A percentile compares a stretch with the other conserved stretches of the same genome.
phyloP scores from a whole-genome alignment of 2,888 invertebrate species.

The Stomorhina lunata region DNA sequence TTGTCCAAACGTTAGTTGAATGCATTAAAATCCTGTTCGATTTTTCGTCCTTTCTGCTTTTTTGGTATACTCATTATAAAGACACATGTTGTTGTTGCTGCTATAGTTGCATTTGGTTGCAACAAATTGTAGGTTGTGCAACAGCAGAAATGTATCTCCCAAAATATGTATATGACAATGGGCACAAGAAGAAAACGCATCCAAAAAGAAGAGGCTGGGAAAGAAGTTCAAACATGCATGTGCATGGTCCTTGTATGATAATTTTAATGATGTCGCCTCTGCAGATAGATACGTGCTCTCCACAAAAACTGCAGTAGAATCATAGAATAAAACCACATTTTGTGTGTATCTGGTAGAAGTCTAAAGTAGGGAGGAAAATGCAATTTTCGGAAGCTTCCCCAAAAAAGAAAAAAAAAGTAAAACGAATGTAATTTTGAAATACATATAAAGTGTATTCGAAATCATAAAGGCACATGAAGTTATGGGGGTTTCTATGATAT shows the following conservation, averaged over 20 bases:
- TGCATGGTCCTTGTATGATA: background rate
- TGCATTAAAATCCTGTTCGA: background rate
- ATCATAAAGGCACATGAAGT: background rate
- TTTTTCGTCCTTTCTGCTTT: background rate
- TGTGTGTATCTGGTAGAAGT: constrained; percentile 58
- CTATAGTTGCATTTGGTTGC: background rate
- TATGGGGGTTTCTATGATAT: constrained; percentile 8
- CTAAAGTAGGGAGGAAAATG: background rate
- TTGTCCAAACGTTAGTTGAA: background rate
- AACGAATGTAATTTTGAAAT: constrained; percentile 2
- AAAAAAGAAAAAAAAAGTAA: background rate
- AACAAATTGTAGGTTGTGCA: background rate
- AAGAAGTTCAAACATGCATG: constrained; percentile 12
- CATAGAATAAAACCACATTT: constrained; percentile 45
- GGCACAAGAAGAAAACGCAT: background rate
- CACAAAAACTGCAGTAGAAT: constrained; percentile 29
- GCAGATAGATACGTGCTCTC: background rate
- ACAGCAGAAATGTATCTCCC: background rate
- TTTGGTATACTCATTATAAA: constrained; percentile 2
- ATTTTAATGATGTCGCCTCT: background rate
- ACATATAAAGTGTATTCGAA: no score
- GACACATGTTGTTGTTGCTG: background rate
- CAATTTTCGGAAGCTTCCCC: constrained; percentile 31
- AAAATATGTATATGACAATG: no score
- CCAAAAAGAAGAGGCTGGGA: constrained; percentile 2